Base-by-base conservation (phyloP, 2,888 invertebrate species). In the Hipparchia semele region DNA sequence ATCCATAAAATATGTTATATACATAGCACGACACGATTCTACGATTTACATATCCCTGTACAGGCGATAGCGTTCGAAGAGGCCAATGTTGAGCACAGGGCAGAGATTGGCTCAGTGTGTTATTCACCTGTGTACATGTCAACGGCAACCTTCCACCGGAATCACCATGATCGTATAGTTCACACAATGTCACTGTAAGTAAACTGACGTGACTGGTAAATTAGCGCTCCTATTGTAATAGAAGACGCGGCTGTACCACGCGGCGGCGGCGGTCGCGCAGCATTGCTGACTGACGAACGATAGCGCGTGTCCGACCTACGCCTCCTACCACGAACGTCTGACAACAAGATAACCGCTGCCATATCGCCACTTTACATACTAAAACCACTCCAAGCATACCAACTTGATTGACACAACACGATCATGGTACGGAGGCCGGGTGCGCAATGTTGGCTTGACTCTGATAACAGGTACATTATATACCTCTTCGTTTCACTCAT, bases 221-320 rank as follows among this genome's bases (percentile, higher is more conserved):
- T 84, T 85, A 86, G 80, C 86, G 86, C 80, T 81, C 82, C 82
- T 80, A 79, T 78, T 83, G 81, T 78, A 78, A 78, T 80, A 60
- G 62, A 60, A 81, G 79, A 84, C 86, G 87, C 39, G 84, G 83
- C 84, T 85, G 85, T 84, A 90, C 88, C 88, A 88, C 88, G 87
- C 92, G 84, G 85, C 84, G 82, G 84, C 87, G 86, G 87, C 83
- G 90, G 84, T 89, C 90, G 90, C 90, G 86, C 89, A 86, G 87
- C 87, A 92, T 92, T 92, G 90, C 87, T 87, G 87, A 84, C 86
- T 88, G 90, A 85, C 91, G 92, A 87, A 92, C 91, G 93, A 92
- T 93, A 93, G 91, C 89, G 86, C 85, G 85, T 83, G 86, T 83
- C 85, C 91, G 91, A 90, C 91, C 91, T 88, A 86, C 80, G 80